Base-by-base conservation (phyloP, 2,888 invertebrate genomes). In the Apodemia hepburni region DNA sequence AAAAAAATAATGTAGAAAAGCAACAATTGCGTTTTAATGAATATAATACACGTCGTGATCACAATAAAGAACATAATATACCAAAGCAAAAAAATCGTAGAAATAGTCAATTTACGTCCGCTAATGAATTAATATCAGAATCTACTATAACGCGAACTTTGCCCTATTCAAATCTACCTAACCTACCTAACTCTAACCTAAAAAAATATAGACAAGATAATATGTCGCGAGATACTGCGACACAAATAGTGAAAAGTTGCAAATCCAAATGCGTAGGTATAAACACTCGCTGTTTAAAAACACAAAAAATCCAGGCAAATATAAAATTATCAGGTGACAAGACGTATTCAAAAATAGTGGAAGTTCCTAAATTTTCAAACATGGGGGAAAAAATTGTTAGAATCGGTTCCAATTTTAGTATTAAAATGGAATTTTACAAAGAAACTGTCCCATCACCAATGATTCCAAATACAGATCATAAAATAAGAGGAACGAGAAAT, bases 171-270 rank as follows among this genome's bases (percentile, higher is more conserved):
- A 72, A 73, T 68, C 66, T 72, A 77, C 77, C 75, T 63, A 70
- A 74, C 60, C 69, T 78, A 35, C n/a, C n/a, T n/a, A n/a, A 77
- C 77, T 17, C 75, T 63, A 70, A 74, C 60, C 69, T 78, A 35
- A 66, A 54, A 22, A 54, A 54, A 22, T 74, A 47, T 72, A 73
- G 62, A 63, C 65, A 60, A 67, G 66, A 45, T 12, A 57, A 57
- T 29, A 42, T 27, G 33, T 49, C 45, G 3, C 58, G 60, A 61
- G 58, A 65, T 38, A 61, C 61, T 33, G 66, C 66, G 15, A 47
- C 62, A 27, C 45, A 58, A 17, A 62, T 66, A 35, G 5, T 4
- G 12, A 58, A 29, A 51, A 17, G 35, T n/a, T n/a, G 42, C 27
- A 45, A 47, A 11, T 59, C 60, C 54, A 64, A 64, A 59, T 65